Base-by-base conservation (phyloP, 2,888 invertebrate species). In the Periphyllus acericola region DNA sequence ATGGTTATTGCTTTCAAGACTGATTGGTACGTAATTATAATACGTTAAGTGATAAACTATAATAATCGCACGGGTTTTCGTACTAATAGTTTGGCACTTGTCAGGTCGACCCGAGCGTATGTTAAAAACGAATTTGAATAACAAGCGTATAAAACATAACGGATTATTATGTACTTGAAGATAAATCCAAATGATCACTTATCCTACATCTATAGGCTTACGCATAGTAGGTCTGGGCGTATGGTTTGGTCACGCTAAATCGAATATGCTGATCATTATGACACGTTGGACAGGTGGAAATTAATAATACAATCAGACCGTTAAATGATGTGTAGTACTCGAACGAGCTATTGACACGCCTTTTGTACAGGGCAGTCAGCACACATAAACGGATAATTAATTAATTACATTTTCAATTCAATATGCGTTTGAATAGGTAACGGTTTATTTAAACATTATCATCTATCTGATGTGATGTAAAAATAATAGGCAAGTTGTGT, bases 251-350 rank as follows among this genome's bases (percentile, higher is more conserved):
- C 60, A 66, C 19, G n/a, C n/a, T n/a, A 72, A 55, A 34, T 72
- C 55, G 52, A 82, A 55, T 55, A 83, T 55, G 52, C 36, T 9
- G 83, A 83, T 83, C 34, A 32, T 83, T 83, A 71, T 81, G 40
- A 36, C 36, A 60, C 32, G 19, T 32, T 17, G 21, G 11, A 4
- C 34, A n/a, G 72, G 34, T n/a, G 55, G 19, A 83, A 72, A 55
- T 55, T 11, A 71, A 71, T 29, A 17, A 1, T 82, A 68, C 21
- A 21, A 25, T 60, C 46, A 82, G 46, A 34, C 34, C 55, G n/a
- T 71, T 83, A 40, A 68, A 29, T n/a, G 40, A 29, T 36, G 66
- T 11, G 40, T 11, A 19, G 9, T 6, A 6, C 21, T 60, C 60
- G 60, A 60, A 29, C n/a, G 68, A 60, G 32, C 29, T 17, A 5